Base-by-base conservation (phyloP, 2,113 vertebrate species). In the Ranitomeya imitator region DNA sequence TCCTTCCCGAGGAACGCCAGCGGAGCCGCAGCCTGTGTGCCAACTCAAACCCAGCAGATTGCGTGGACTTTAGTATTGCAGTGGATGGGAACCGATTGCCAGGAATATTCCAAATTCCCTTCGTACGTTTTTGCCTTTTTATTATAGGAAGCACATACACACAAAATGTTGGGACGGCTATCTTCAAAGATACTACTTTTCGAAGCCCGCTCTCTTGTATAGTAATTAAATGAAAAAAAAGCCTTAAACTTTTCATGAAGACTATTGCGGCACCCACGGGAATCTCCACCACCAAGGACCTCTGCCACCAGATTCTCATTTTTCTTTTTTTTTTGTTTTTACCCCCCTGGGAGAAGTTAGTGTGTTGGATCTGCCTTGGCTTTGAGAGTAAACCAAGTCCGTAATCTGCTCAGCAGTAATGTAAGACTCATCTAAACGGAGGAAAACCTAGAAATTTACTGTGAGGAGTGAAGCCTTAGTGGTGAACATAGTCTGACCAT, bases 31-130 rank as follows among this genome's bases (percentile, higher is more conserved):
- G 54, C 54, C 79, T 78, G 37, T 60, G 73, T 86, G 74, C 71
- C 69, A 86, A 51, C 86, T 73, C 13, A 51, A 83, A 83, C 57
- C 79, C 19, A 71, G 71, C 21, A 21, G 55, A 83, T 83, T 74
- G 79, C 61, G 69, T 88, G 86, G 80, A 88, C 86, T 77, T 88
- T 65, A 61, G 55, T 76, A 65, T 63, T 88, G 86, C 86, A 76
- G 86, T 88, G 86, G n/a, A 63, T 61, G 19, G 55, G 54, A 63
- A 76, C 14, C 54, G 45, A 77, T 83, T 83, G 79, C 79, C 69
- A 83, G 83, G 57, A 87, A 77, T n/a, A 82, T 23, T 65, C 74
- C 51, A 65, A 19, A 65, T 65, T 86, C 77, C 77, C 76, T 61
- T 77, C 84, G 18, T 51, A 57, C 52, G 54, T 51, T 76, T 85